These are phyloP conservation scores for Euleptes europaea DNA, from an alignment of 2,113 vertebrate genomes.

Conservation along the genomic window DNA sequence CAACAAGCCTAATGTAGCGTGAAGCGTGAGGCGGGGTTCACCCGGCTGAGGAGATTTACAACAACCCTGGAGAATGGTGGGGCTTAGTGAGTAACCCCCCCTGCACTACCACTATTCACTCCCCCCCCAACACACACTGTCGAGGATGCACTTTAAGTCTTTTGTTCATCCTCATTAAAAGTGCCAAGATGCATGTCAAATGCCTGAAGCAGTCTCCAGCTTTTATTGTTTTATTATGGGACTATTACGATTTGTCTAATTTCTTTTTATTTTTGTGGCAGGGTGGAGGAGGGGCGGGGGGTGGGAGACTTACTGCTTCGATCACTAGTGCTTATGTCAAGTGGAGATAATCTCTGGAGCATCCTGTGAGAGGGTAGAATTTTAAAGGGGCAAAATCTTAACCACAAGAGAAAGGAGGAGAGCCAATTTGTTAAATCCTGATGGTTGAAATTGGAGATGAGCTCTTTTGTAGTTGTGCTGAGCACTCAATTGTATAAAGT, in stretches of 20 bases:
- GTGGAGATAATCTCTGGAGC: slow-evolving; percentile 25
- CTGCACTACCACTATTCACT: not conserved
- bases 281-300: not conserved
- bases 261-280: slow-evolving; percentile 55
- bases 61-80: slow-evolving; percentile 53
- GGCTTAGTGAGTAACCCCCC: not conserved
- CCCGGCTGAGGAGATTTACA: slow-evolving; percentile 59
- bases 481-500: too few relatives aligned
- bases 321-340: slow-evolving; percentile 37
- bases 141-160: slow-evolving; percentile 35
- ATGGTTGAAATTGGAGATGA: not conserved
- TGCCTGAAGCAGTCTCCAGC: slow-evolving; percentile 64
- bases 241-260: slow-evolving; percentile 65
- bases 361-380: not conserved
- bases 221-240: slow-evolving; percentile 67
- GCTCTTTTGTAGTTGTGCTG: too few relatives aligned
- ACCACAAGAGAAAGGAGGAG: not conserved
- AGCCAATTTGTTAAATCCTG: rapidly evolving
- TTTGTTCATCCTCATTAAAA: slow-evolving; percentile 67
- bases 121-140: not conserved
- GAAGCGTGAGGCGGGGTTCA: slow-evolving; percentile 50
- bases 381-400: slow-evolving; percentile 33
- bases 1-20: slow-evolving; percentile 67
- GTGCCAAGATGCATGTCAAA: slow-evolving; percentile 67
- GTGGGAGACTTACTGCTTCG: slow-evolving; percentile 21